These are phyloP conservation scores for Holacanthus passer DNA, from an alignment of 2,113 vertebrate genomes.

Conservation along the genomic window DNA sequence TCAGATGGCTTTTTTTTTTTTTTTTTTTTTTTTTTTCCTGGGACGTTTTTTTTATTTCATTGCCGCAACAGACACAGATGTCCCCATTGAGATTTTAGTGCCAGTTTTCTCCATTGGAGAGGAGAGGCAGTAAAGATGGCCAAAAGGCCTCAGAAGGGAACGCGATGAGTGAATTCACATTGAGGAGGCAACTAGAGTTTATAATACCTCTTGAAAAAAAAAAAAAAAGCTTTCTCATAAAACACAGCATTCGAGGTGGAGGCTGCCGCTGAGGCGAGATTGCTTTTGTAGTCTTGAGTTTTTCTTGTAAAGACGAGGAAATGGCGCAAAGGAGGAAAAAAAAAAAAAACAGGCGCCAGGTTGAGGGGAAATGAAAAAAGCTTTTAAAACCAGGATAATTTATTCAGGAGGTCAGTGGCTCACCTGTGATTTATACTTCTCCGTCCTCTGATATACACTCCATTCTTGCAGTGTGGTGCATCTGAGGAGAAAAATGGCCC, in stretches of 20 bases:
- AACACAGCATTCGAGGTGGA: constrained; percentile 36
- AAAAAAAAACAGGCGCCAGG: not conserved
- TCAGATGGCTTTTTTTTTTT: constrained; percentile 61
- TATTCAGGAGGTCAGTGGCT: constrained; percentile 50
- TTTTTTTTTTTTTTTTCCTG: too few species aligned
- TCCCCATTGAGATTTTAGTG: constrained; percentile 81
- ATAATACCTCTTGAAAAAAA: constrained; percentile 62
- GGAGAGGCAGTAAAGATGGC: constrained; percentile 69
- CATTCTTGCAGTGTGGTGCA: not conserved
- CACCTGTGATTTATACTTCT: constrained; percentile 37
- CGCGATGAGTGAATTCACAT: constrained; percentile 57
- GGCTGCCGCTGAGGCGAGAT: not conserved
- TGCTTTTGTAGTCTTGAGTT: constrained; percentile 37
- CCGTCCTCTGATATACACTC: constrained; percentile 11
- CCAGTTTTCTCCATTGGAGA: constrained; percentile 67
- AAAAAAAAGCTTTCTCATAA: constrained; percentile 51
- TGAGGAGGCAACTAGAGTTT: constrained; percentile 71
- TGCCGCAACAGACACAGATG: constrained; percentile 75
- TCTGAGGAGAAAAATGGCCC: not conserved
- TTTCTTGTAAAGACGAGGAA: constrained; percentile 41
- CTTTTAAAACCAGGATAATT: constrained; percentile 41
- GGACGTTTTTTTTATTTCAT: constrained; percentile 69
- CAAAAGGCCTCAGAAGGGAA: constrained; percentile 64
- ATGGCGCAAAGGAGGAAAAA: too few species aligned
- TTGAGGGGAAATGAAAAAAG: constrained; percentile 32